Conservation (phyloP, 2,113 vertebrate species). For the Cryptotis parvus region DNA sequence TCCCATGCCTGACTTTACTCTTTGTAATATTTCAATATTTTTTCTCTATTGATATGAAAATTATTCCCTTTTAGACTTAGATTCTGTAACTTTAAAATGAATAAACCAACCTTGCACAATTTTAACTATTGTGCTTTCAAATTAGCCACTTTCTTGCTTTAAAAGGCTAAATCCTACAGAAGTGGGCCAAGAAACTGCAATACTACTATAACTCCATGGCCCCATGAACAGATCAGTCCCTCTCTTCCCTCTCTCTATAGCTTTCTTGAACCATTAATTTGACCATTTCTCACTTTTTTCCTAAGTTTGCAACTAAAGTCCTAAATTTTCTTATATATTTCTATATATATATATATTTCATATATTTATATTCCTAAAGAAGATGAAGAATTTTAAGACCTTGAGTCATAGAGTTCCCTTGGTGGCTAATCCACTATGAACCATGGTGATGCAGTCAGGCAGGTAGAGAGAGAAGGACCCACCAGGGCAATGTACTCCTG, state of each 20-base stretch:
- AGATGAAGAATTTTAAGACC: background rate
- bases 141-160: background rate
- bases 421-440: background rate
- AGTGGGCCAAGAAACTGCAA: background rate
- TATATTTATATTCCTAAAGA: conserved; percentile 12
- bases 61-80: background rate
- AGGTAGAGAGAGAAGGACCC: too few relatives aligned
- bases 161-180: background rate
- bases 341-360: too few relatives aligned
- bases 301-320: background rate
- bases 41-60: background rate
- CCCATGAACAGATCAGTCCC: background rate
- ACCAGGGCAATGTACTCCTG: too few relatives aligned
- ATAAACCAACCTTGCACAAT: background rate
- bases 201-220: background rate
- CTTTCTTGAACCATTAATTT: background rate
- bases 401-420: background rate
- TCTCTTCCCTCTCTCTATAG: background rate
- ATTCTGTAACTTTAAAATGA: background rate
- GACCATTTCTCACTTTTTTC: background rate
- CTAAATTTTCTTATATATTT: background rate
- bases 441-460: too few relatives aligned
- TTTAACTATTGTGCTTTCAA: background rate
- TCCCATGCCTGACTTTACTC: background rate
- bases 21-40: background rate